phyloP scores from a whole-genome alignment of 1,140 invertebrate genomes.

The Dufourea novaeangliae region DNA sequence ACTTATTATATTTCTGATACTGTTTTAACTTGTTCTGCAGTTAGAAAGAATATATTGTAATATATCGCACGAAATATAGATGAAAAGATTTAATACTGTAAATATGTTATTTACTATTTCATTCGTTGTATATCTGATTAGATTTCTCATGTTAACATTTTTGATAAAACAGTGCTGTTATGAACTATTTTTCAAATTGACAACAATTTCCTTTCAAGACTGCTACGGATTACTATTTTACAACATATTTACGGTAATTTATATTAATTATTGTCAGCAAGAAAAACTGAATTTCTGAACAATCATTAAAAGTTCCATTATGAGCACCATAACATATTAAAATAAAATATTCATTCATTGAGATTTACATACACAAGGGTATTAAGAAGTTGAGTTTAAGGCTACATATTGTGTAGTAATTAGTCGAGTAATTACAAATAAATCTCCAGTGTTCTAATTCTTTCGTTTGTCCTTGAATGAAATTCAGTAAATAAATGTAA shows the following conservation, averaged over 20 bases:
- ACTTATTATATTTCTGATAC: not conserved
- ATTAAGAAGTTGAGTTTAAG: not conserved
- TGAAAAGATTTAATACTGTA: slow-evolving; percentile 22
- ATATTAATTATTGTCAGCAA: slow-evolving; percentile 22
- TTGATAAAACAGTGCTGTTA: not conserved
- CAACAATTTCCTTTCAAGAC: not conserved
- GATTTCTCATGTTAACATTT: not conserved
- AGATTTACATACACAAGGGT: not conserved
- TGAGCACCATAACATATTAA: slow-evolving; percentile 7
- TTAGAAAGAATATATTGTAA: not conserved
- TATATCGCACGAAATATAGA: not conserved
- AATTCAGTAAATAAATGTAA: slow-evolving; percentile 9
- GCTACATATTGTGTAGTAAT: not conserved
- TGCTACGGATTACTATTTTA: not conserved
- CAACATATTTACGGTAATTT: slow-evolving; percentile 10
- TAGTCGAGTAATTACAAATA: not conserved
- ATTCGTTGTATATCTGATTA: slow-evolving; percentile 31
- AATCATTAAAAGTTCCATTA: not conserved
- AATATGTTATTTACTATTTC: slow-evolving; percentile 14
- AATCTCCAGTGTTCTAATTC: not conserved
- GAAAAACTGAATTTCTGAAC: not conserved
- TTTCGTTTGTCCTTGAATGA: not conserved
- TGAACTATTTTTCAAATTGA: slow-evolving; percentile 17
- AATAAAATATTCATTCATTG: not conserved
- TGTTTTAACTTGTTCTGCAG: not conserved